Evolutionary conservation across 2,113 vertebrate species (phyloP).

Genomic region (Epinephelus cyanopodus): DNA sequence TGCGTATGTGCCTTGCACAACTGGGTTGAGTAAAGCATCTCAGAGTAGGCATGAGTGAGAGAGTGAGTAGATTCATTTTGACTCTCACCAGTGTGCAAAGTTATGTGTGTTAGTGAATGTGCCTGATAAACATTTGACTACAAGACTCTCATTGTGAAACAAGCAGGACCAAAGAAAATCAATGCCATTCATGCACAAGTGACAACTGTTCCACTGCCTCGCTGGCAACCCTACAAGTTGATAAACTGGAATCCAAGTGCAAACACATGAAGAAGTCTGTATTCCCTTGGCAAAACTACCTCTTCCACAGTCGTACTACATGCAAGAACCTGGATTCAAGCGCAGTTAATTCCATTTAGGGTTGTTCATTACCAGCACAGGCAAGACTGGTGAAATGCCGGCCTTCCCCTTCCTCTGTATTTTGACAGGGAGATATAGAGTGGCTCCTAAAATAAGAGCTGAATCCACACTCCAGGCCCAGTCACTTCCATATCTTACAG

Average conservation of each 20-base stretch:
- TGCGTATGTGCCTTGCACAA: conserved; percentile 24
- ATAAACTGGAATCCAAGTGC: conserved; percentile 38
- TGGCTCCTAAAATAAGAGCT: conserved; percentile 78
- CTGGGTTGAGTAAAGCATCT: neutral
- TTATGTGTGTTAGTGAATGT: conserved; percentile 20
- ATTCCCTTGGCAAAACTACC: conserved; percentile 20
- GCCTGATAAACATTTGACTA: conserved; percentile 39
- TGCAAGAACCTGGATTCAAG: conserved; percentile 12
- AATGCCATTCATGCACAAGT: conserved; percentile 30
- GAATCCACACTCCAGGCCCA: conserved; percentile 71
- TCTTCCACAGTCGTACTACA: conserved; percentile 17
- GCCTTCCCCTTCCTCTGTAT: conserved; percentile 57
- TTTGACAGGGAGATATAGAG: conserved; percentile 73
- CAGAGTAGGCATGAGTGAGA: neutral
- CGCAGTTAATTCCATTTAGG: conserved; percentile 21
- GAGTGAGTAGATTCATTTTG: conserved; percentile 13
- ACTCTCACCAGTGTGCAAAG: conserved; percentile 3
- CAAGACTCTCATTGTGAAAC: conserved; percentile 37
- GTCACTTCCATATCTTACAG: conserved; percentile 76
- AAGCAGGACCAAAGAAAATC: conserved; percentile 34
- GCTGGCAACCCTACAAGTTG: conserved; percentile 26
- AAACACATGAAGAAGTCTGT: conserved; percentile 28
- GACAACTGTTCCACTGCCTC: conserved; percentile 43
- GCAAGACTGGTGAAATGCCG: conserved; percentile 39
- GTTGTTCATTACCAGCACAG: conserved; percentile 45